Evolutionary conservation across 2,888 invertebrate genomes (phyloP), one percentile per base, ranked within the genome.

Genomic region (Dicyrtomina minuta): DNA sequence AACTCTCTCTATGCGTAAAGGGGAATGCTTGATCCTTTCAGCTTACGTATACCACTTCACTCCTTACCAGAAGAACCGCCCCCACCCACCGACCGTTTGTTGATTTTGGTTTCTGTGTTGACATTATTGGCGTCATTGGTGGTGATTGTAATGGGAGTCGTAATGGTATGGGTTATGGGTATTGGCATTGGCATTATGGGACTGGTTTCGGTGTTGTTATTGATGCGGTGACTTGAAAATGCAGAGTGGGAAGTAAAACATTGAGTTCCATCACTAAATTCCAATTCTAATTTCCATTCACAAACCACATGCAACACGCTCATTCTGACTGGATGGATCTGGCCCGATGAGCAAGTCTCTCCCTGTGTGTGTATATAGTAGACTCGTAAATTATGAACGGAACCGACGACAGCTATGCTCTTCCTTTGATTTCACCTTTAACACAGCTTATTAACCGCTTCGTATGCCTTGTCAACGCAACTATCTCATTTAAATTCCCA

Each of bases 381-480:
- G 49, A 27, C 51, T 22, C 26, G 49, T 62, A 62, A 62, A 62
- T 62, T 62, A 44, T 62, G 46, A 49, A 49, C 49, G 49, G 49
- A 24, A 49, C 22, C 62, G 62, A 49, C 10, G 49, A 62, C 62
- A 49, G 49, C 27, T n/a, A 62, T 49, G 22, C 26, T 62, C 24
- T 62, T 24, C 62, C 49, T 44, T 44, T 62, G 49, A 60, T 62
- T 62, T 44, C 60, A 43, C 60, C 41, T 43, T 43, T 44, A 46
- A 46, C 46, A 6, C 46, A 17, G 46, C 4, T 46, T 46, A 46
- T 46, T 46, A 46, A 46, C 46, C 46, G 12, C 46, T 46, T 12
- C 4, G 46, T 46, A 12, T 46, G 46, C 17, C 46, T 12, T 4
- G 15, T n/a, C 46, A 46, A 12, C 46, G 15, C 13, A n/a, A n/a